Evolutionary conservation across 92 coral and sea anemone genomes (phyloP).

Genomic region (Muricea muricata): DNA sequence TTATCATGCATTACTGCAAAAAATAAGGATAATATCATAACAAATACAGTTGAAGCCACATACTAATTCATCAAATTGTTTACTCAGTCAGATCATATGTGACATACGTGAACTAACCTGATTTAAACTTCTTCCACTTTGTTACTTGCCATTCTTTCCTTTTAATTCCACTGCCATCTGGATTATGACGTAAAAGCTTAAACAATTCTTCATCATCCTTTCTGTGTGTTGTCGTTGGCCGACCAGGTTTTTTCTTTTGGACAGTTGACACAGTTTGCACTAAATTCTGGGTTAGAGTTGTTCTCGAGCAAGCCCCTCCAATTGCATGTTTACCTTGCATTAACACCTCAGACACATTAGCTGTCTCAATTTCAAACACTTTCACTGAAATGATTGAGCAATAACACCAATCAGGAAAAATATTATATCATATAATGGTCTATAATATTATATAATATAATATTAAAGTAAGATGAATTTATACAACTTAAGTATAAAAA

Average conservation of each 20-base stretch:
- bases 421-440: too few relatives aligned
- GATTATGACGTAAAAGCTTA: slow-evolving; percentile 64
- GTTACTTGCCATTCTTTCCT: slow-evolving; percentile 46
- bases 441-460: too few relatives aligned
- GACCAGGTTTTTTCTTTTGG: slow-evolving; percentile 58
- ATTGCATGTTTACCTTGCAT: slow-evolving; percentile 54
- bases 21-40: too few relatives aligned
- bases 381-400: slow-evolving; percentile 48
- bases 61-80: too few relatives aligned
- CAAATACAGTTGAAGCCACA: too few relatives aligned
- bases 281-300: slow-evolving; percentile 41
- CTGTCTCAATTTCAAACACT: slow-evolving; percentile 54
- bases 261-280: slow-evolving; percentile 33
- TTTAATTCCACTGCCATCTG: slow-evolving; percentile 52
- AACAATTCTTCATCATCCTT: slow-evolving; percentile 70
- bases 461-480: too few relatives aligned
- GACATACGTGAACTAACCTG: slow-evolving; percentile 61
- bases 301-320: slow-evolving; percentile 46
- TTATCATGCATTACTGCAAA: slow-evolving; percentile 72
- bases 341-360: slow-evolving; percentile 45
- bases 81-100: too few relatives aligned
- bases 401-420: not conserved
- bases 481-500: too few relatives aligned
- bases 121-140: slow-evolving; percentile 41
- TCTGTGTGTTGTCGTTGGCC: slow-evolving; percentile 68